Evolutionary conservation across 2,888 invertebrate genomes (phyloP), one percentile per base, ranked within the genome.

Genomic region (Tetheella fluctuosa): DNA sequence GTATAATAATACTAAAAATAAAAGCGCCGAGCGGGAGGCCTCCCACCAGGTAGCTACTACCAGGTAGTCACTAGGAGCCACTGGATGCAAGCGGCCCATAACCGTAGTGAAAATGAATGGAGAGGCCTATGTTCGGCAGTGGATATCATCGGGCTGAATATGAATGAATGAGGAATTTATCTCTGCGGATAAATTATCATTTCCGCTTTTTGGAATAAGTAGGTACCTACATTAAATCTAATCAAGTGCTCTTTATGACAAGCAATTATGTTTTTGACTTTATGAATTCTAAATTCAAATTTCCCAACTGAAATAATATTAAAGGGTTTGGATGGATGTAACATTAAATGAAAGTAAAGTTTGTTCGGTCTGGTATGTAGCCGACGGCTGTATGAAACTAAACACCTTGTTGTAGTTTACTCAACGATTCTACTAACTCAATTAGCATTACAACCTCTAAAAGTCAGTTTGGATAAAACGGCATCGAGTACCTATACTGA

Each of bases 371-470:
- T 70, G 66, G 74, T 81, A 79, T 34, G 34, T 81, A 81, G 84
- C 86, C 83, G 74, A 74, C 73, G 83, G 86, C 80, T 71, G 70
- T 80, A 78, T 76, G 73, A 82, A 87, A 85, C 82, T 81, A 83
- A 85, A 83, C 83, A 84, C 83, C 81, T 83, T 83, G 82, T 81
- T 82, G 83, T 80, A 81, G 83, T 86, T 85, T 83, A 81, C 81
- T 79, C 79, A 81, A 81, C 84, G 83, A 85, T 82, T 88, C 74
- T 77, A 73, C 83, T 80, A 86, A 88, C 85, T 86, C 81, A 86
- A 88, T 88, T 89, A 85, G 80, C 80, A 84, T 83, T 84, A 84
- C 78, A 79, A 83, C 77, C 80, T 74, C 79, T 77, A 76, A 82
- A 84, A 85, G 81, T 79, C 74, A 82, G 78, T 83, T 81, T 77